Percentiles rank a stretch among this genome's conserved stretches.
Evolutionary conservation across 2,797 vertebrate species (phyloP).

Genomic region (Balearica regulorum): DNA sequence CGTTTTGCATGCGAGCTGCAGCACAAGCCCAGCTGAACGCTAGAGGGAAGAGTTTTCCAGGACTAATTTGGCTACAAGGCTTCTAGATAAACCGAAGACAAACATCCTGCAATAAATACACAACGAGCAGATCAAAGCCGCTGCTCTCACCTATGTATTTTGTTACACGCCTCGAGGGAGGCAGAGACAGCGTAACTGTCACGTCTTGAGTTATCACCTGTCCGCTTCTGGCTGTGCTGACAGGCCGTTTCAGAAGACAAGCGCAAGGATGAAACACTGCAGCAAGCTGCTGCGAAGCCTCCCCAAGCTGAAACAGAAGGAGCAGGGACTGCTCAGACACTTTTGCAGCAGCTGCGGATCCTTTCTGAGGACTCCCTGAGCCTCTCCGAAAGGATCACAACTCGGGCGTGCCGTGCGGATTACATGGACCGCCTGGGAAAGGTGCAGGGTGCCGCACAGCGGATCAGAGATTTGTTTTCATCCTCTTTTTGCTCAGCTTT

Average conservation of each 20-base stretch:
- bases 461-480: background rate
- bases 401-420: accelerated
- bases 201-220: background rate
- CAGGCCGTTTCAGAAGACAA: background rate
- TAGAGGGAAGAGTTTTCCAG: slow-evolving; percentile 47
- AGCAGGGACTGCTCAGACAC: background rate
- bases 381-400: background rate
- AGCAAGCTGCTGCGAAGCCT: background rate
- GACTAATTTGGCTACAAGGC: background rate
- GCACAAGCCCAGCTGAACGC: background rate
- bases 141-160: accelerated
- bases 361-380: background rate
- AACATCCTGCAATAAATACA: background rate
- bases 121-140: background rate
- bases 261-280: accelerated
- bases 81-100: background rate
- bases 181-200: background rate
- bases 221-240: background rate
- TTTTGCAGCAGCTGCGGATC: background rate
- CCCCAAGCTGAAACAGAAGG: background rate
- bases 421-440: background rate
- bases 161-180: background rate
- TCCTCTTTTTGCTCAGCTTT: background rate
- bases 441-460: background rate
- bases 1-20: background rate